These are phyloP conservation scores for Pungitius pungitius DNA, from an alignment of 2,113 vertebrate genomes.

Conservation along the genomic window DNA sequence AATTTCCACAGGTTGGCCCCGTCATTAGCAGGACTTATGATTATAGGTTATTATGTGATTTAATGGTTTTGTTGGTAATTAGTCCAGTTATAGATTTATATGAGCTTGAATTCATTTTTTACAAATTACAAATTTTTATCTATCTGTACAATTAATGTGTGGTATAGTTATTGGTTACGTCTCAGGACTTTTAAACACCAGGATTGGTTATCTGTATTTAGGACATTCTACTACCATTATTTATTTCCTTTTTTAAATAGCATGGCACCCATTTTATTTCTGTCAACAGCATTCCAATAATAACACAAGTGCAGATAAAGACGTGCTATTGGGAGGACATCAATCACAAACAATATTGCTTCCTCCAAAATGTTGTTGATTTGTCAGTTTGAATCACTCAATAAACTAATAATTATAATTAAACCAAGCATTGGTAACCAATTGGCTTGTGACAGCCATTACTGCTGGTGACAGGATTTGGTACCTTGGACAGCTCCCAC, in stretches of 20 bases:
- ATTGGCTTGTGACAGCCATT: not conserved
- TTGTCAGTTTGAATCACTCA: not conserved
- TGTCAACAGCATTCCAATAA: not conserved
- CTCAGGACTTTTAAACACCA: not conserved
- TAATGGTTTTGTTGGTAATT: not conserved
- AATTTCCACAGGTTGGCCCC: not conserved
- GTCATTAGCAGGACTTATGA: not conserved
- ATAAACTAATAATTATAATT: not conserved
- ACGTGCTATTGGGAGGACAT: not conserved
- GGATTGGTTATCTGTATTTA: not conserved
- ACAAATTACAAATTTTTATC: not conserved
- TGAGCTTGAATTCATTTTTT: not conserved
- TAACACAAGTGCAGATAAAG: not conserved
- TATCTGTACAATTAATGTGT: not conserved
- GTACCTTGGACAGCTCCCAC: conserved; percentile 22
- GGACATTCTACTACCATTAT: not conserved
- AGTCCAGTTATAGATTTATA: not conserved
- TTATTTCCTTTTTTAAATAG: not conserved
- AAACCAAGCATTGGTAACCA: not conserved
- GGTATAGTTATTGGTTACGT: not conserved
- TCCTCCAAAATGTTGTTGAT: not conserved
- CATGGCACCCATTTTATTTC: not conserved
- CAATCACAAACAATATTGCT: not conserved
- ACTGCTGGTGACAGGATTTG: not conserved
- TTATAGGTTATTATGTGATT: not conserved